Conservation (phyloP, 2,888 invertebrate species). For the Drepanosiphum platanoidis region DNA sequence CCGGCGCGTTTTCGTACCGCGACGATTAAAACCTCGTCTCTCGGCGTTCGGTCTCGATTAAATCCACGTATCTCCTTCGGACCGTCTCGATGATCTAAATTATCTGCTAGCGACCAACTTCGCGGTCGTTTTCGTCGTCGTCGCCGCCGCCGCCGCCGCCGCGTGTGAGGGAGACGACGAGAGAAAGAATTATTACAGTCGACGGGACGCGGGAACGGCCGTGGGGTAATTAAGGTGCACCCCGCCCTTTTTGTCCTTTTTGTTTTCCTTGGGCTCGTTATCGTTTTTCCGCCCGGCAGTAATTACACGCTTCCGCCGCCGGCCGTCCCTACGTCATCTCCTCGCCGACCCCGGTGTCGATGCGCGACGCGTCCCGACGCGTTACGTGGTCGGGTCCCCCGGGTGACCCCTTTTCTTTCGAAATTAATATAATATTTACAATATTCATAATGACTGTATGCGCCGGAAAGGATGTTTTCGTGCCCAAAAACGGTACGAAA, state of each 20-base stretch:
- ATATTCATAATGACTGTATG: too few species aligned
- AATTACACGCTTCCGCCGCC: neutral
- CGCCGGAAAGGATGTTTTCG: too few species aligned
- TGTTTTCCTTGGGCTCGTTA: slow-evolving; percentile 24
- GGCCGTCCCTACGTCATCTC: neutral
- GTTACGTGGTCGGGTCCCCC: neutral
- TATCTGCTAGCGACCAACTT: neutral
- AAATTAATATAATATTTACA: too few species aligned
- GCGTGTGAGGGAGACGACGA: neutral
- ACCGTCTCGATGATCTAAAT: neutral
- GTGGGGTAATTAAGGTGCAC: slow-evolving; percentile 37
- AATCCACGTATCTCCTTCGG: neutral
- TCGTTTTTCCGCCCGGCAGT: slow-evolving; percentile 23
- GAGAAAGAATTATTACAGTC: neutral
- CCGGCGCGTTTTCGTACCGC: neutral
- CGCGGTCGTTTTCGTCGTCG: neutral
- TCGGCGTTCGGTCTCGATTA: neutral
- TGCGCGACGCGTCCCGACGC: neutral
- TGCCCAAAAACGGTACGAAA: too few species aligned
- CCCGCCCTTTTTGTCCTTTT: neutral
- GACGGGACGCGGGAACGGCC: neutral
- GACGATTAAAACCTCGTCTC: neutral
- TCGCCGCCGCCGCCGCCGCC: neutral
- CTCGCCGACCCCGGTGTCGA: neutral
- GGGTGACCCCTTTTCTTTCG: too few species aligned